phyloP scores from a whole-genome alignment of 2,113 vertebrate species.

The Herpailurus yagouaroundi region DNA sequence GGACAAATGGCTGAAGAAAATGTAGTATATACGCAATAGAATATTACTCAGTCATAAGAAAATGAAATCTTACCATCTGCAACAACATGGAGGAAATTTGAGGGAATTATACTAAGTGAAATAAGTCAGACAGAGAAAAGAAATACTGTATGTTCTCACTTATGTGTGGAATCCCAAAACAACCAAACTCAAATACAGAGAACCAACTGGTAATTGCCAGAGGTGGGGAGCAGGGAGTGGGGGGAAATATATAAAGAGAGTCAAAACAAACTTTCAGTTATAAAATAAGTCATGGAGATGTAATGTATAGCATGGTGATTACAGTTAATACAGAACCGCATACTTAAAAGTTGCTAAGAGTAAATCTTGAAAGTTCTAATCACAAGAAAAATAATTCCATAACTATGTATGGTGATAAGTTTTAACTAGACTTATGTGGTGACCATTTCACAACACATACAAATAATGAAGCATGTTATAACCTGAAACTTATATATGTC shows the following conservation, averaged over 20 bases:
- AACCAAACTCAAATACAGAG: not conserved
- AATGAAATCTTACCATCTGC: not conserved
- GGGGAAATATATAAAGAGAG: not conserved
- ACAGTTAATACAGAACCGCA: not conserved
- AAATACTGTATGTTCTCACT: not conserved
- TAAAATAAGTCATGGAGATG: not conserved
- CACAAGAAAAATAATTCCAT: not conserved
- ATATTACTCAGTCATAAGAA: not conserved
- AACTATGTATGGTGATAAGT: not conserved
- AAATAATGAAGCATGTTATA: not conserved
- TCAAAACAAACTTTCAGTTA: not conserved
- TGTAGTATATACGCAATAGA: not conserved
- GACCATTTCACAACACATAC: not conserved
- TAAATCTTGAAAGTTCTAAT: not conserved
- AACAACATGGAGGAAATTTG: not conserved
- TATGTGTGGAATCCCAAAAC: not conserved
- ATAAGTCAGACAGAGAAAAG: not conserved
- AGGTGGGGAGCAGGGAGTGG: accelerated
- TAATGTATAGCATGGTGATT: not conserved
- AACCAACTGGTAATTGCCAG: not conserved
- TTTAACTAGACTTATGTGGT: not conserved
- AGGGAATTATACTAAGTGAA: not conserved
- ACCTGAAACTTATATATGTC: not conserved
- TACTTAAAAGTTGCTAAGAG: not conserved
- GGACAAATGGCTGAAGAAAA: not conserved